These are phyloP conservation scores for Sprattus sprattus DNA, from an alignment of 2,113 vertebrate species.

Conservation along the genomic window DNA sequence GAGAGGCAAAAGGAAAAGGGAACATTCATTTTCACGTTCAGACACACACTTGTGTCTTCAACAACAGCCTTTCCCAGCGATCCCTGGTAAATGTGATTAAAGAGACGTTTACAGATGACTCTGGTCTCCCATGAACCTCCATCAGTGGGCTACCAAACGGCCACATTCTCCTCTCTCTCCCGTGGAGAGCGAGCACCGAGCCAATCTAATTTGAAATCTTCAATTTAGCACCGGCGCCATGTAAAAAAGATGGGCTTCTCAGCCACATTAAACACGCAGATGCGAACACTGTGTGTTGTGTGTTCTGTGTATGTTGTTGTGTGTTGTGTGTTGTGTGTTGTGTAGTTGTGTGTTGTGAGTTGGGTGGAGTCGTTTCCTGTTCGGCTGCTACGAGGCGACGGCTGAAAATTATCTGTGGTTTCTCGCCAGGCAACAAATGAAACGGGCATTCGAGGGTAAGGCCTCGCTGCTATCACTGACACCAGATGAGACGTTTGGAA, in stretches of 20 bases:
- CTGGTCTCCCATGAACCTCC: neutral
- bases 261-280: neutral
- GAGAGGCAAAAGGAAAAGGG: neutral
- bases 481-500: neutral
- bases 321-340: neutral
- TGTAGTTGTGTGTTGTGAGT: neutral
- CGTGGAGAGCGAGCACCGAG: neutral
- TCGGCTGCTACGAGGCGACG: neutral
- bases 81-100: neutral
- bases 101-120: neutral
- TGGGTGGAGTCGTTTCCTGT: neutral
- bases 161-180: neutral
- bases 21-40: neutral
- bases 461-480: neutral
- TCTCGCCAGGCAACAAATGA: neutral
- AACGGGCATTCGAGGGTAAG: neutral
- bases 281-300: neutral
- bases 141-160: neutral
- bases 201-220: neutral
- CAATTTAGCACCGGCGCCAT: neutral
- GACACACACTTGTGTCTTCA: neutral
- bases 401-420: neutral
- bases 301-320: constrained; percentile 24
- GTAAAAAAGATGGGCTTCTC: neutral
- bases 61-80: neutral